These are phyloP conservation scores for Echinops telfairi DNA, from an alignment of 2,113 vertebrate genomes.

Conservation along the genomic window DNA sequence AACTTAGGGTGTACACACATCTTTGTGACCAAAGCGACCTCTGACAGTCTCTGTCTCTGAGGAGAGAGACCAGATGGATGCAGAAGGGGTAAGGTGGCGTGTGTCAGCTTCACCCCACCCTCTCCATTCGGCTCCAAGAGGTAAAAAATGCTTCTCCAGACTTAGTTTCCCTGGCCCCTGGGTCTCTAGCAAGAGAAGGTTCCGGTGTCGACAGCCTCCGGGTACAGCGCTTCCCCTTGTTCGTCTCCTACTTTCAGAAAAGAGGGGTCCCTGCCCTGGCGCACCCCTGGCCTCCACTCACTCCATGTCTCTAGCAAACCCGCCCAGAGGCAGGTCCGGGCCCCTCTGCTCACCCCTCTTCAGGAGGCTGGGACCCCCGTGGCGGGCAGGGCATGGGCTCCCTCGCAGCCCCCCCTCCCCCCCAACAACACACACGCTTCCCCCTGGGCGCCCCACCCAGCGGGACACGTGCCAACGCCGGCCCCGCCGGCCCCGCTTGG, in stretches of 20 bases:
- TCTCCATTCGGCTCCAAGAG: background rate
- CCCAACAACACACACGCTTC: background rate
- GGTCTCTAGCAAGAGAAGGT: background rate
- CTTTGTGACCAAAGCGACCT: background rate
- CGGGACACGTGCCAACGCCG: background rate
- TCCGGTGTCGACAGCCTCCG: background rate
- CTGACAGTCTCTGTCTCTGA: background rate
- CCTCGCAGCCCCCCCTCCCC: too few species aligned
- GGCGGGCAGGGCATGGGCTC: background rate
- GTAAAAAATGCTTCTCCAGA: background rate
- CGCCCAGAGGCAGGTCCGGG: background rate
- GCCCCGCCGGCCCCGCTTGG: background rate
- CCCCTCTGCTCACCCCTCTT: background rate
- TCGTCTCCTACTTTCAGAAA: background rate
- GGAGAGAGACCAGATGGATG: background rate
- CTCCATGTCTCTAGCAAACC: too few species aligned
- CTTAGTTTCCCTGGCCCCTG: background rate
- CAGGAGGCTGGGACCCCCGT: background rate
- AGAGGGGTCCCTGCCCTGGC: background rate
- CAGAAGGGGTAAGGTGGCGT: fast-evolving
- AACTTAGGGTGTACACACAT: background rate
- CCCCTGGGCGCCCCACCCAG: background rate
- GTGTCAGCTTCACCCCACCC: background rate
- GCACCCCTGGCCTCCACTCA: too few species aligned
- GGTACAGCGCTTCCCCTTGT: background rate